Evolutionary conservation across 2,888 invertebrate species (phyloP).

Genomic region (Panopea generosa): DNA sequence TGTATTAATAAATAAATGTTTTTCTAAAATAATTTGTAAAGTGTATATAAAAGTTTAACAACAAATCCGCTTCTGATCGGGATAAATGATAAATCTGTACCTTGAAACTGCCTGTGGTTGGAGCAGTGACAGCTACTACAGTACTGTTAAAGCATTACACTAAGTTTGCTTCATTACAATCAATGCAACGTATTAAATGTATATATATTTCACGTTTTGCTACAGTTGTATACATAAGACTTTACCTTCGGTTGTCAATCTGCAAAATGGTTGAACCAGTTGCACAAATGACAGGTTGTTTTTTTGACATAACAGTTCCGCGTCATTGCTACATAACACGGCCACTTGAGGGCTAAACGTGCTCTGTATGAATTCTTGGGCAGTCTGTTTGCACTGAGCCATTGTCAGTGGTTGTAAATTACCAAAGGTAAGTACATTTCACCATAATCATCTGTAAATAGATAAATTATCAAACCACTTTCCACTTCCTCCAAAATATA

Average conservation of each 20-base stretch:
- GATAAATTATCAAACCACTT: conserved; percentile 12
- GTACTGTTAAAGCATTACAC: too few relatives aligned
- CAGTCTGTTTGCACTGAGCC: conserved; percentile 86
- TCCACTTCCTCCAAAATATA: conserved; percentile 15
- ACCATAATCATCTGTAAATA: neutral
- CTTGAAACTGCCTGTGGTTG: too few relatives aligned
- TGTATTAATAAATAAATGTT: too few relatives aligned
- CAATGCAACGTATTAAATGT: too few relatives aligned
- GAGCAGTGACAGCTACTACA: too few relatives aligned
- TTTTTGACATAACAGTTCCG: conserved; percentile 93
- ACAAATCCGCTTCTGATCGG: too few relatives aligned
- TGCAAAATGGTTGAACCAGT: conserved; percentile 95
- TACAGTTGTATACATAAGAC: too few relatives aligned
- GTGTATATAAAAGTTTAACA: too few relatives aligned
- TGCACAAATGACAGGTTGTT: conserved; percentile 96
- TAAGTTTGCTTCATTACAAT: too few relatives aligned
- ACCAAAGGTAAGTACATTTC: neutral
- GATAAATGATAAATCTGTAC: too few relatives aligned
- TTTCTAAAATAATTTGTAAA: too few relatives aligned
- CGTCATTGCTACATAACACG: conserved; percentile 92
- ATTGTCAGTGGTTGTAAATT: conserved; percentile 68
- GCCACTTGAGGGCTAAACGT: conserved; percentile 96
- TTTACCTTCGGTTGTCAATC: conserved; percentile 89
- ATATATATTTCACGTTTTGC: too few relatives aligned
- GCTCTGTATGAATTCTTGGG: conserved; percentile 93